phyloP scores from a whole-genome alignment of 2,888 invertebrate genomes.

The Ariolimax columbianus region DNA sequence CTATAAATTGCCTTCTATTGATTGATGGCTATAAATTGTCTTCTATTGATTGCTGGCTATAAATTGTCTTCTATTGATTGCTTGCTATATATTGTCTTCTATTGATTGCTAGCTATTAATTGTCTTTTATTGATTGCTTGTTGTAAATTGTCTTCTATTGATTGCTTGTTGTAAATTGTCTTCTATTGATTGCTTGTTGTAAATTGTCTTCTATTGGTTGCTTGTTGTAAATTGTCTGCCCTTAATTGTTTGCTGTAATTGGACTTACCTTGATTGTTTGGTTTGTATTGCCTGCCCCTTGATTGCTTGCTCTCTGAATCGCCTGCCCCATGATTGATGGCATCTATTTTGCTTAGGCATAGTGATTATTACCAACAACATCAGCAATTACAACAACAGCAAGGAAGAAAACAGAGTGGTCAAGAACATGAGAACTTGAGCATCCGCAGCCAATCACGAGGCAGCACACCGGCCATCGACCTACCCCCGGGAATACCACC shows the following conservation, averaged over 20 bases:
- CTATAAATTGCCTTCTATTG: too few relatives aligned
- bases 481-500: constrained; percentile 30
- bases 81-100: not conserved
- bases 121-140: not conserved
- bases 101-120: not conserved
- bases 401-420: constrained; percentile 9
- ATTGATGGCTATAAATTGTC: too few relatives aligned
- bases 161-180: not conserved
- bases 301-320: not conserved
- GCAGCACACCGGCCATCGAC: constrained; percentile 16
- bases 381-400: constrained; percentile 28
- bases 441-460: constrained; percentile 36
- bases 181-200: not conserved
- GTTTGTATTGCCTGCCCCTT: not conserved
- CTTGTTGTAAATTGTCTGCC: not conserved
- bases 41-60: not conserved
- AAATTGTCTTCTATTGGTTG: not conserved
- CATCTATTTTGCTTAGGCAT: constrained; percentile 40
- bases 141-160: not conserved
- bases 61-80: not conserved
- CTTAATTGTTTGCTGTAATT: not conserved
- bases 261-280: not conserved
- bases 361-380: constrained; percentile 47
- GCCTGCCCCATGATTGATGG: not conserved
- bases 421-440: not conserved